Evolutionary conservation across 1,140 invertebrate species (phyloP).

Genomic region (Trigoniulus corallinus): DNA sequence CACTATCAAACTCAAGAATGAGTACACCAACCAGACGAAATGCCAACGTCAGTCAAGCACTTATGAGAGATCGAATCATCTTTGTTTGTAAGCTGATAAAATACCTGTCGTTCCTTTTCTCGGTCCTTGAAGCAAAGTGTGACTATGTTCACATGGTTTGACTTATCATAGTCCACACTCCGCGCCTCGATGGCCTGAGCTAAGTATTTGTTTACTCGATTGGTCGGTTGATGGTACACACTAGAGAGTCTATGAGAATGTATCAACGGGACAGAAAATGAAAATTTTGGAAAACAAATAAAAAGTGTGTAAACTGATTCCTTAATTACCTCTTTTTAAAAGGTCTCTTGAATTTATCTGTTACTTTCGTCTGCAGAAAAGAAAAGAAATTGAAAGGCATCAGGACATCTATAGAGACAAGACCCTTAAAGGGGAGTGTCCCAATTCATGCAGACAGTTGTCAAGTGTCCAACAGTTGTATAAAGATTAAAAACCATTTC

Average conservation of each 20-base stretch:
- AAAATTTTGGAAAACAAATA: too few relatives aligned
- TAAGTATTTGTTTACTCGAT: constrained; percentile 78
- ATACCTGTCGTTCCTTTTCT: constrained; percentile 57
- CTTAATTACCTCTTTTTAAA: constrained; percentile 53
- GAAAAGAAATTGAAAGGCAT: constrained; percentile 8
- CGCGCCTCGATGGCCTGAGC: constrained; percentile 78
- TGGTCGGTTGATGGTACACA: constrained; percentile 66
- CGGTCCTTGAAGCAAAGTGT: constrained; percentile 67
- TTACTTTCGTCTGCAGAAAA: constrained; percentile 46
- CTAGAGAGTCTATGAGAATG: constrained; percentile 38
- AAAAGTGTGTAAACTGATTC: too few relatives aligned
- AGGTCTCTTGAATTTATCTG: constrained; percentile 69
- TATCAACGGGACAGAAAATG: not conserved
- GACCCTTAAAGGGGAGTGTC: too few relatives aligned
- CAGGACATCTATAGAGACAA: too few relatives aligned
- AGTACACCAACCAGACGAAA: too few relatives aligned
- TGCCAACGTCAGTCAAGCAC: too few relatives aligned
- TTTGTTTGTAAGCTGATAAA: constrained; percentile 3
- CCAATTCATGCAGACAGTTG: too few relatives aligned
- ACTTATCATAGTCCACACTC: constrained; percentile 72
- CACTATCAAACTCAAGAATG: too few relatives aligned
- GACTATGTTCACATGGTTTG: constrained; percentile 64
- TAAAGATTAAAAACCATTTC: too few relatives aligned
- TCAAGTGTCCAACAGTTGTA: too few relatives aligned
- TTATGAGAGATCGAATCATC: not conserved